These are phyloP conservation scores for Xestia rhomboidea DNA, from an alignment of 2,888 invertebrate genomes.

Conservation along the genomic window DNA sequence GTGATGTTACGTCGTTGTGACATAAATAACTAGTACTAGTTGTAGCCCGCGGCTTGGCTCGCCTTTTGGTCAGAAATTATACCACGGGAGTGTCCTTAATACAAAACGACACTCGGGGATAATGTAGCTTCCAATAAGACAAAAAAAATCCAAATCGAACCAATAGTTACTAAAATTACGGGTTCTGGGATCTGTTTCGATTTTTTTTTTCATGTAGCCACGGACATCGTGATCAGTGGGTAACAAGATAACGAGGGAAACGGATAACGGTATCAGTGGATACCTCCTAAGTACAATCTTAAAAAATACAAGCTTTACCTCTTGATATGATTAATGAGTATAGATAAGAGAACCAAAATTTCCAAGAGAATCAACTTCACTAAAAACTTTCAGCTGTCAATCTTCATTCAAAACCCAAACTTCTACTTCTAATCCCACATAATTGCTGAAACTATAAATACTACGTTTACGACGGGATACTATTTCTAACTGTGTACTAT, in stretches of 20 bases:
- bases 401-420: neutral
- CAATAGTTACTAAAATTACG: no score
- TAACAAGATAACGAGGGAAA: no score
- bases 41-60: neutral
- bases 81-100: no score
- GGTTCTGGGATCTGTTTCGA: no score
- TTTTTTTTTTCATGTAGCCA: no score
- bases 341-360: neutral
- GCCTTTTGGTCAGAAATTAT: neutral
- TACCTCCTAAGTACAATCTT: neutral
- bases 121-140: no score
- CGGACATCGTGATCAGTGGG: no score
- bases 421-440: neutral
- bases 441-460: conserved; percentile 41
- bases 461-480: conserved; percentile 30
- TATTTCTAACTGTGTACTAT: conserved; percentile 48
- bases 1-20: neutral
- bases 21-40: neutral
- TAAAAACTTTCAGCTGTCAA: neutral
- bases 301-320: neutral
- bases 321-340: neutral
- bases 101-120: no score
- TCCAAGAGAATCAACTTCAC: neutral
- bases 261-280: no score
- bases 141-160: no score